phyloP scores from a whole-genome alignment of 2,797 vertebrate genomes.

The Crypturellus tataupa region DNA sequence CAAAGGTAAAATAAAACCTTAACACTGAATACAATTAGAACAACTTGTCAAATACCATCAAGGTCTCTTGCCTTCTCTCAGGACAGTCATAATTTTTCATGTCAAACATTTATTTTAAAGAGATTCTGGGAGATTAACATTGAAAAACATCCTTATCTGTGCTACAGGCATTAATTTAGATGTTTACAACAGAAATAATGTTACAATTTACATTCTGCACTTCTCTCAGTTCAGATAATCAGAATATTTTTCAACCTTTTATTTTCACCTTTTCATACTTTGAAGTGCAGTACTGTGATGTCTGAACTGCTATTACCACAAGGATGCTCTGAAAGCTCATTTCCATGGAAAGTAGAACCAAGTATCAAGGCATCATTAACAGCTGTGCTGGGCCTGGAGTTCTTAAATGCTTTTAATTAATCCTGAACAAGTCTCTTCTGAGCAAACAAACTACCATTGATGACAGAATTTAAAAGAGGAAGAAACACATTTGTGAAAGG shows the following conservation, averaged over 20 bases:
- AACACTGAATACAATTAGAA: slow-evolving; percentile 28
- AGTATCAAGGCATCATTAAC: not conserved
- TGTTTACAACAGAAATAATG: not conserved
- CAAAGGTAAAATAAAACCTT: slow-evolving; percentile 51
- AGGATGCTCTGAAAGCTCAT: not conserved
- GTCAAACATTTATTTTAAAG: not conserved
- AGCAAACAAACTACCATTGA: not conserved
- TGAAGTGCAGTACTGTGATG: not conserved
- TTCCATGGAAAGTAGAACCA: slow-evolving; percentile 7
- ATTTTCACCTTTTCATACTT: not conserved
- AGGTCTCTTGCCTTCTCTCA: slow-evolving; percentile 36
- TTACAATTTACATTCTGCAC: not conserved
- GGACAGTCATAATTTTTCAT: not conserved
- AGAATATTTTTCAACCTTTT: not conserved
- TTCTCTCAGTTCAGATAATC: not conserved
- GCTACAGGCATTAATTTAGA: not conserved
- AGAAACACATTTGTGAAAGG: not conserved
- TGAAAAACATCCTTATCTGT: not conserved
- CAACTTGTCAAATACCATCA: slow-evolving; percentile 20
- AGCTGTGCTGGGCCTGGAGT: not conserved
- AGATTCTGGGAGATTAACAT: not conserved
- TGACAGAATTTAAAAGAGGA: not conserved
- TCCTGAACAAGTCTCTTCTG: not conserved
- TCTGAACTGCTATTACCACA: not conserved
- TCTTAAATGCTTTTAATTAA: not conserved